These are phyloP conservation scores for Caenorhabditis macrosperma DNA, from an alignment of 2,888 invertebrate genomes.

Conservation along the genomic window DNA sequence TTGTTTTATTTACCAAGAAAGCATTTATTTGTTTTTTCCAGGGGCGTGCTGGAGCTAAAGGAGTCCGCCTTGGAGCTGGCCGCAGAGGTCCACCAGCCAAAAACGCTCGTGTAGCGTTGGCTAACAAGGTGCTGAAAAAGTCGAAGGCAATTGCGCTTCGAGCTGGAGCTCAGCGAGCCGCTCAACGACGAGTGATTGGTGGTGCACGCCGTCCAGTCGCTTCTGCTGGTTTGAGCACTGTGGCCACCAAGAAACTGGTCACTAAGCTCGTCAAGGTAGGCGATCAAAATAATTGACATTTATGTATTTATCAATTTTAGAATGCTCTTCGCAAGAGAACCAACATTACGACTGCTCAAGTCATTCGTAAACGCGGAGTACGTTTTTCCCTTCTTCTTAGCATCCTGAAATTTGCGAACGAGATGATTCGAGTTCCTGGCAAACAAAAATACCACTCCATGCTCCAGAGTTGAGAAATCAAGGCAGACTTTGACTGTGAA, in stretches of 20 bases:
- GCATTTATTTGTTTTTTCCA: not conserved
- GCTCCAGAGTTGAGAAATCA: not conserved
- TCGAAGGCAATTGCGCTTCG: constrained; percentile 23
- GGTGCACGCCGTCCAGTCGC: constrained; percentile 6
- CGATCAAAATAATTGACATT: not conserved
- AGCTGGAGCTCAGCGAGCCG: constrained; percentile 14
- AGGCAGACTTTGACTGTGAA: not conserved
- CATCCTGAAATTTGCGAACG: constrained; percentile 6
- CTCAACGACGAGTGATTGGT: constrained; percentile 6
- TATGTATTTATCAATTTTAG: constrained; percentile 23
- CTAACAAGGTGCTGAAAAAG: constrained; percentile 40
- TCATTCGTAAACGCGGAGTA: constrained; percentile 54
- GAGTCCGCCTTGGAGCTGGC: constrained; percentile 16
- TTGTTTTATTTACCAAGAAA: not conserved
- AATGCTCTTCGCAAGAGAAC: constrained; percentile 57
- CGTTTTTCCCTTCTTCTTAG: constrained; percentile 43
- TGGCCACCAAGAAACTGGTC: constrained; percentile 57
- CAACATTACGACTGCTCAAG: constrained; percentile 27
- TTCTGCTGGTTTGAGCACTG: constrained; percentile 23
- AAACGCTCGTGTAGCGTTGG: constrained; percentile 22
- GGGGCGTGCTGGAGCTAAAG: constrained; percentile 9
- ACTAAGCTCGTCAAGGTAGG: constrained; percentile 58
- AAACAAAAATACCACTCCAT: not conserved
- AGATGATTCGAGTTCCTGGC: constrained; percentile 3
- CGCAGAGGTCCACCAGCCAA: constrained; percentile 35